phyloP scores from a whole-genome alignment of 2,113 vertebrate species.

The Callochromis pleurospilus region DNA sequence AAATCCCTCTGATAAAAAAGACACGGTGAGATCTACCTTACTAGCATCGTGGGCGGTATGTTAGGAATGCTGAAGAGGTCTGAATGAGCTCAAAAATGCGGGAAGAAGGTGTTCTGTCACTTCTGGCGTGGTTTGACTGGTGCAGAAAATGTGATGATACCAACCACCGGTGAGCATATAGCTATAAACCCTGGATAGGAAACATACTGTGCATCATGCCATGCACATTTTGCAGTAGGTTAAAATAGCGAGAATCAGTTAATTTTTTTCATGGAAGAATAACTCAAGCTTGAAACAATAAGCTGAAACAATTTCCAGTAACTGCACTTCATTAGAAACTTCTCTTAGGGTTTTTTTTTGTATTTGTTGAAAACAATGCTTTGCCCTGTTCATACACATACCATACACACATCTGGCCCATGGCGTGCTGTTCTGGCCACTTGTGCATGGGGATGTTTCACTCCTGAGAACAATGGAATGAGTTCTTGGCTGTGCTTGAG shows the following conservation, averaged over 20 bases:
- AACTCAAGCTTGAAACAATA: not conserved
- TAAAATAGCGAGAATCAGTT: not conserved
- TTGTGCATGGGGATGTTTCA: slow-evolving; percentile 29
- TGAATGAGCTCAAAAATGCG: not conserved
- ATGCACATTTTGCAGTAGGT: not conserved
- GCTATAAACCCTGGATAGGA: not conserved
- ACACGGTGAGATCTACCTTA: not conserved
- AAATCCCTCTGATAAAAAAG: not conserved
- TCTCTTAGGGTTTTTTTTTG: not conserved
- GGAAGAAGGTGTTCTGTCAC: not conserved
- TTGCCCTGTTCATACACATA: not conserved
- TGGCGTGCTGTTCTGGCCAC: not conserved
- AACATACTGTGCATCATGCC: not conserved
- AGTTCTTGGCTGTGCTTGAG: slow-evolving; percentile 28
- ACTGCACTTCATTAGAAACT: not conserved
- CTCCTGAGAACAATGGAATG: slow-evolving; percentile 61
- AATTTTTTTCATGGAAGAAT: not conserved
- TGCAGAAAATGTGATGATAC: not conserved
- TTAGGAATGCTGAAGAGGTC: not conserved
- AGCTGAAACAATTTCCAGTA: not conserved
- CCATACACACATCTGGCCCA: slow-evolving; percentile 27
- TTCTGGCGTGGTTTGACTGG: not conserved
- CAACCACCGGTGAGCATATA: not conserved
- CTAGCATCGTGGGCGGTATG: not conserved
- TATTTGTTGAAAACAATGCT: not conserved